Evolutionary conservation across 2,797 vertebrate species (phyloP), one percentile per base, ranked within the genome.

Genomic region (Phoxinus dragarum): DNA sequence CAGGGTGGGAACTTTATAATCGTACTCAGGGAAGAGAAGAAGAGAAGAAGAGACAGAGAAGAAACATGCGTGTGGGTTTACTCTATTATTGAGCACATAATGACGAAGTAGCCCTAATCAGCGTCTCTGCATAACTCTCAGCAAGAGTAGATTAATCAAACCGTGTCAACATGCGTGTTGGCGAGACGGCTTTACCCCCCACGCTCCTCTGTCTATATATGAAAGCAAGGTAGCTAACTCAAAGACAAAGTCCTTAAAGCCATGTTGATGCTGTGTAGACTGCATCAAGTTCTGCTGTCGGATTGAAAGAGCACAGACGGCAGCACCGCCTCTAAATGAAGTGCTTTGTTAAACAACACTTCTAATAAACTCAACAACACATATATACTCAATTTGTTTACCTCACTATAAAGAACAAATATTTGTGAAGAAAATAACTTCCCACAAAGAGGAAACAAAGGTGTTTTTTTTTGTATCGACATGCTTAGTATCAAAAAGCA

Each of bases 201-300:
- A 42, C 54, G 19, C 40, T 77, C 44, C 42, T 82, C 59, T 36
- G 44, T 23, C 75, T 49, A 9, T 54, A 12, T 54, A 36, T 59
- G 74, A 80, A 64, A 80, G 72, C 54, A 59, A 66, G 52, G 72
- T 34, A 31, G 42, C 71, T 86, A 83, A 86, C 77, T 86, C 80
- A 88, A 82, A 85, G 74, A 42, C 75, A 64, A 66, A 79, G 11
- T 36, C 34, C 81, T 54, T n/a, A 79, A 78, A 86, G 66, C n/a
- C 73, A 27, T 4, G 14, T 3, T 52, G 40, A 67, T 81, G 34
- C n/a, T 1, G 19, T 76, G n/a, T 69, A 69, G 27, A 78, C 31
- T 82, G 42, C 42, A 77, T 56, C 6, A 5, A 56, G 31, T 42
- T 82, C 19, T 71, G 56, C 52, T 78, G 38, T 64, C 14, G 9